A percentile compares a stretch with the other conserved stretches of the same genome.
phyloP scores from a whole-genome alignment of 1,140 invertebrate species.

The Hylyphantes graminicola region DNA sequence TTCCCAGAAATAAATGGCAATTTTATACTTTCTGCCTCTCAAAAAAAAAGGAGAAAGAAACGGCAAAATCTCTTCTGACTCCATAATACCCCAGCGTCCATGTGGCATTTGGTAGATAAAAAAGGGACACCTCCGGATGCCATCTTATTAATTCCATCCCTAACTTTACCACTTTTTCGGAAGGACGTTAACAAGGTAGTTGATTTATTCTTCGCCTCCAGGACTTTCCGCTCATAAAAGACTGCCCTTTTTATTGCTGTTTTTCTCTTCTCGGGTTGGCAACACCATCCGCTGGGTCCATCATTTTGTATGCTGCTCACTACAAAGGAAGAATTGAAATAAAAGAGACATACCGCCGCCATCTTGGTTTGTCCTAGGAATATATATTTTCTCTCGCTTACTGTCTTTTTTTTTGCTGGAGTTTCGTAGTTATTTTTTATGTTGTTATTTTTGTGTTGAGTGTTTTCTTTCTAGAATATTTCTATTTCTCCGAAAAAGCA shows the following conservation, averaged over 20 bases:
- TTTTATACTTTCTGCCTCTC: too few relatives aligned
- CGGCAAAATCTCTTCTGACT: too few relatives aligned
- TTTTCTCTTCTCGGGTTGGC: conserved; percentile 15
- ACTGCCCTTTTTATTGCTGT: neutral
- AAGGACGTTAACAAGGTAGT: conserved; percentile 52
- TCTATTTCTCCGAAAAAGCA: too few relatives aligned
- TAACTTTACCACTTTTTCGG: conserved; percentile 44
- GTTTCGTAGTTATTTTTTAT: too few relatives aligned
- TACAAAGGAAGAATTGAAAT: conserved; percentile 16
- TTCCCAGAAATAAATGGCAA: too few relatives aligned
- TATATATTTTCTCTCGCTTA: too few relatives aligned
- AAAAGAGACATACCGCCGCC: neutral
- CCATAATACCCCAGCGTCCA: conserved; percentile 17
- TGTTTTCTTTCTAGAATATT: too few relatives aligned
- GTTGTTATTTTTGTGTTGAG: too few relatives aligned
- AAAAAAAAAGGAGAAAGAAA: too few relatives aligned
- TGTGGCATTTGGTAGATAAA: conserved; percentile 32
- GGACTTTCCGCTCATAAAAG: conserved; percentile 32
- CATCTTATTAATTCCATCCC: conserved; percentile 49
- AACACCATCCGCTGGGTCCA: conserved; percentile 1
- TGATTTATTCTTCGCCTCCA: conserved; percentile 41
- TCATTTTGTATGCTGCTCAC: conserved; percentile 32
- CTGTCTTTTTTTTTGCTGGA: too few relatives aligned
- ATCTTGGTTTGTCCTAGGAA: too few relatives aligned
- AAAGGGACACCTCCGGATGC: conserved; percentile 2